These are phyloP conservation scores for Pionites leucogaster DNA, from an alignment of 2,113 vertebrate genomes.

Conservation along the genomic window DNA sequence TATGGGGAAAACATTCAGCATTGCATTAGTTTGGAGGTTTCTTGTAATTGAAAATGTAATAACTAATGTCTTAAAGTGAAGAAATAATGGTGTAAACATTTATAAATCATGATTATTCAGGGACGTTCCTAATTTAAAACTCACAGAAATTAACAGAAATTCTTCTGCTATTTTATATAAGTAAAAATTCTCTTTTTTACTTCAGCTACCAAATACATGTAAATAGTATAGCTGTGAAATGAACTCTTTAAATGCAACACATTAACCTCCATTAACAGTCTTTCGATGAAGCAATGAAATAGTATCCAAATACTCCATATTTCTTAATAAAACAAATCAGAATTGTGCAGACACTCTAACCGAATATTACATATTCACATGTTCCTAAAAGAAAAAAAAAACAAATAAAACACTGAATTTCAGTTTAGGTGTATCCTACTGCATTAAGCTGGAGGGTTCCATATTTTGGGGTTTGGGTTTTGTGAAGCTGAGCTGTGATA, in stretches of 20 bases:
- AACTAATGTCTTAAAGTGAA: background rate
- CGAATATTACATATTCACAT: background rate
- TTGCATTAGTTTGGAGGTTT: background rate
- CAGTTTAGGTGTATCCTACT: background rate
- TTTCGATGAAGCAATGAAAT: background rate
- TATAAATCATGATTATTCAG: background rate
- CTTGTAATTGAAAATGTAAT: background rate
- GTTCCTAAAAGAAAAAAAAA: background rate
- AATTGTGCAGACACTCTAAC: background rate
- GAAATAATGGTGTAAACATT: background rate
- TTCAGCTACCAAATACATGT: background rate
- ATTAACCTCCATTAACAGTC: background rate
- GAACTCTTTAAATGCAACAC: background rate
- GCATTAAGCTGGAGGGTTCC: background rate
- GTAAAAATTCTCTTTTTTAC: background rate
- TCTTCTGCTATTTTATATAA: background rate
- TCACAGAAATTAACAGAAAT: background rate
- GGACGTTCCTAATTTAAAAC: background rate
- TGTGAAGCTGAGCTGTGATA: background rate
- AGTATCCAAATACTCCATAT: background rate
- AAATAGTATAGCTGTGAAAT: background rate
- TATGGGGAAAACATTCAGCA: background rate
- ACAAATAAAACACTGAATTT: background rate
- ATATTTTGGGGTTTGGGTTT: fast-evolving
- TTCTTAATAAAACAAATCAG: background rate